phyloP scores from a whole-genome alignment of 1,140 invertebrate species.

The Bombus difficillimus region DNA sequence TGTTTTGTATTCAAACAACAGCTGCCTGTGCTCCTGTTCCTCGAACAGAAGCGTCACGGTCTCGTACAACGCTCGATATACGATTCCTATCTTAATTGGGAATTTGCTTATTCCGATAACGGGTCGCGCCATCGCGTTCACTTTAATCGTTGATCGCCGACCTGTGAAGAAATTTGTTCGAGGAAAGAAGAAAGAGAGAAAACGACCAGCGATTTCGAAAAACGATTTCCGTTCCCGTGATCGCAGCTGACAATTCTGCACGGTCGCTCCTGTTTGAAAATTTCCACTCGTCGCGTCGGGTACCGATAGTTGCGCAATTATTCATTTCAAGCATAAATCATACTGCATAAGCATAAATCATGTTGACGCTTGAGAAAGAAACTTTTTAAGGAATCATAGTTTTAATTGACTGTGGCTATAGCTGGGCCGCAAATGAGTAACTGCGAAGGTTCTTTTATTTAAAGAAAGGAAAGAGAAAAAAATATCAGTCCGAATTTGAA shows the following conservation, averaged over 20 bases:
- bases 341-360: background rate
- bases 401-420: too few relatives aligned
- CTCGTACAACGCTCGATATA: background rate
- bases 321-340: background rate
- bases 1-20: constrained; percentile 38
- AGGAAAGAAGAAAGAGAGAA: background rate
- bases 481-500: too few relatives aligned
- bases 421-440: too few relatives aligned
- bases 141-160: background rate
- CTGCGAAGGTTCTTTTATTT: too few relatives aligned
- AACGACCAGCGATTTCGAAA: background rate
- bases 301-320: background rate
- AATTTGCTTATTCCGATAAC: constrained; percentile 39
- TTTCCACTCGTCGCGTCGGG: background rate
- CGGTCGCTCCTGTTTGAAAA: background rate
- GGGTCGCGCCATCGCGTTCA: background rate
- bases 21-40: constrained; percentile 9
- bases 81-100: constrained; percentile 43
- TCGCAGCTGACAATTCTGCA: background rate
- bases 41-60: constrained; percentile 9
- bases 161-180: background rate
- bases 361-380: background rate
- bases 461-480: too few relatives aligned
- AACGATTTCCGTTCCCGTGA: background rate
- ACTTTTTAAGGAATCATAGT: background rate